phyloP scores from a whole-genome alignment of 2,797 vertebrate species.

The Mallotus villosus region DNA sequence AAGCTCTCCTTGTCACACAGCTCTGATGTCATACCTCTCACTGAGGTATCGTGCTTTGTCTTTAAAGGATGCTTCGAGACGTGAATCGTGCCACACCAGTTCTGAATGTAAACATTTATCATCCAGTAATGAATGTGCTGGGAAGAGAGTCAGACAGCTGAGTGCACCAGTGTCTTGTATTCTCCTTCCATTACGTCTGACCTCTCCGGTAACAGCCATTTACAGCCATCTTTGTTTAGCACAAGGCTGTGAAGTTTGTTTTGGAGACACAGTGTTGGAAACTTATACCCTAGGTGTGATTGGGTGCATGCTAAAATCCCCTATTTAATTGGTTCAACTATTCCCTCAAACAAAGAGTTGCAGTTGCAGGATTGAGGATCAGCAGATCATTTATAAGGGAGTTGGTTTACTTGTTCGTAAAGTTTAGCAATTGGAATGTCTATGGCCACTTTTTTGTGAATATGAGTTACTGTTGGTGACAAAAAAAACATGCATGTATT shows the following conservation, averaged over 20 bases:
- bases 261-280: constrained; percentile 10
- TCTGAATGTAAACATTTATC: constrained; percentile 60
- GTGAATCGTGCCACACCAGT: constrained; percentile 26
- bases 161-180: constrained; percentile 53
- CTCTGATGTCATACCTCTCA: background rate
- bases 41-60: constrained; percentile 54
- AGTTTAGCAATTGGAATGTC: no score
- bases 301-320: no score
- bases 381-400: no score
- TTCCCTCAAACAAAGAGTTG: no score
- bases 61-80: constrained; percentile 55
- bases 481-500: background rate
- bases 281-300: no score
- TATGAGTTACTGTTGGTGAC: background rate
- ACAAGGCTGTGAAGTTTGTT: constrained; percentile 8
- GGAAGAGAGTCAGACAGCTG: constrained; percentile 35
- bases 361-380: no score
- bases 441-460: no score
- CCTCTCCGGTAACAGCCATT: constrained; percentile 48
- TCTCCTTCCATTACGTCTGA: constrained; percentile 22
- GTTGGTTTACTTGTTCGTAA: no score
- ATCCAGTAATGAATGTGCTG: constrained; percentile 36
- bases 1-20: background rate
- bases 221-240: constrained; percentile 56
- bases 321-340: no score